Percentiles rank a stretch among this genome's conserved stretches.
Conservation (phyloP, 2,113 vertebrate genomes). For the Ranitomeya variabilis region DNA sequence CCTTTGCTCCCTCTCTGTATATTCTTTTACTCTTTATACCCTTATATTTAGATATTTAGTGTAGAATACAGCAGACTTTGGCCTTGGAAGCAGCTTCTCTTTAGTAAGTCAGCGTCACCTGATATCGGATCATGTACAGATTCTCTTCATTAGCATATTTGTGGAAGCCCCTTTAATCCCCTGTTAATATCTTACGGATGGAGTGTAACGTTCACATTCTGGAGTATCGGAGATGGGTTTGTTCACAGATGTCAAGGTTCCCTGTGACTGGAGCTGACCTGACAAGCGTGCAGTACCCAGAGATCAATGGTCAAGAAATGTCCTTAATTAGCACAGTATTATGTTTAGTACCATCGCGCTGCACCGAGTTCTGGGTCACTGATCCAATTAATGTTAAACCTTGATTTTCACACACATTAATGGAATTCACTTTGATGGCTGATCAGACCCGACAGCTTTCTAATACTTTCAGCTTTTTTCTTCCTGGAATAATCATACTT, state of each 20-base stretch:
- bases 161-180: conserved; percentile 32
- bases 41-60: too few relatives aligned
- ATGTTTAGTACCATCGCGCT: conserved; percentile 25
- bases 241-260: conserved; percentile 37
- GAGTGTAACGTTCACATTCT: background rate
- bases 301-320: conserved; percentile 55
- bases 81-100: background rate
- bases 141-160: conserved; percentile 37
- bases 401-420: conserved; percentile 54
- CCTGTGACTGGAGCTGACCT: conserved; percentile 48
- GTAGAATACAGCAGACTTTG: background rate
- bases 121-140: conserved; percentile 44
- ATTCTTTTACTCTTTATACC: too few relatives aligned
- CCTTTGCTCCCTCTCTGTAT: too few relatives aligned
- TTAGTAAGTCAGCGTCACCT: conserved; percentile 13
- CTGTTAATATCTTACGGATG: conserved; percentile 28
- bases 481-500: conserved; percentile 10
- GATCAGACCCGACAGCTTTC: conserved; percentile 36
- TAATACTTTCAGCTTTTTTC: conserved; percentile 1
- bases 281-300: conserved; percentile 38
- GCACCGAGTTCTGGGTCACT: conserved; percentile 42
- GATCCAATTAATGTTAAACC: conserved; percentile 53
- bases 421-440: conserved; percentile 33
- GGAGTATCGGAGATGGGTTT: background rate
- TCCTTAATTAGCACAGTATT: conserved; percentile 54